A percentile compares a stretch with the other conserved stretches of the same genome.
Conservation (phyloP, 1,140 invertebrate genomes). For the Brachionus rotundiformis region DNA sequence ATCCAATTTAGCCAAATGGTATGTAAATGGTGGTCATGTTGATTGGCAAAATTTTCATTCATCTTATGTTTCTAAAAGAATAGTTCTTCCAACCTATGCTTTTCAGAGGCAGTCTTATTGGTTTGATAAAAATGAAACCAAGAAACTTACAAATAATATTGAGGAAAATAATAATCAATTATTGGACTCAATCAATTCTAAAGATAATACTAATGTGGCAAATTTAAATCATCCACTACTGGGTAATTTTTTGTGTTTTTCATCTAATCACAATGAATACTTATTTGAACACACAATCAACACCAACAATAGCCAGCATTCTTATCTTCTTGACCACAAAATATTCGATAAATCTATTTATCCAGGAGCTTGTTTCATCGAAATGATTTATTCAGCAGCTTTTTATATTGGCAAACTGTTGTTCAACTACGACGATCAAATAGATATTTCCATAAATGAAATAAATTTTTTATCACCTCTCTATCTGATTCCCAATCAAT, state of each 20-base stretch:
- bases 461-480: neutral
- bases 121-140: neutral
- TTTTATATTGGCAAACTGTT: neutral
- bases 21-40: conserved; percentile 1
- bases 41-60: neutral
- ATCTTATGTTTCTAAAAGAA: neutral
- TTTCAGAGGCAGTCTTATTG: neutral
- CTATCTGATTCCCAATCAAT: neutral
- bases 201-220: neutral
- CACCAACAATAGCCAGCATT: neutral
- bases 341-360: neutral
- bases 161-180: neutral
- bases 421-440: neutral
- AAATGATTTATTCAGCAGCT: neutral
- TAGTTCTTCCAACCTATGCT: neutral
- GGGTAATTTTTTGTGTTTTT: neutral
- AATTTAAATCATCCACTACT: neutral
- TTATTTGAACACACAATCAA: neutral
- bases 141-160: neutral
- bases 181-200: neutral
- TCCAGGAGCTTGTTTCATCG: neutral
- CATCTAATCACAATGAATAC: neutral
- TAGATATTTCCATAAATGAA: neutral
- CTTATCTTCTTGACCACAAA: neutral
- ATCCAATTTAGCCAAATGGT: neutral